A percentile compares a stretch with the other conserved stretches of the same genome.
These are phyloP conservation scores for Paguma larvata DNA, from an alignment of 2,797 vertebrate genomes.

Conservation along the genomic window DNA sequence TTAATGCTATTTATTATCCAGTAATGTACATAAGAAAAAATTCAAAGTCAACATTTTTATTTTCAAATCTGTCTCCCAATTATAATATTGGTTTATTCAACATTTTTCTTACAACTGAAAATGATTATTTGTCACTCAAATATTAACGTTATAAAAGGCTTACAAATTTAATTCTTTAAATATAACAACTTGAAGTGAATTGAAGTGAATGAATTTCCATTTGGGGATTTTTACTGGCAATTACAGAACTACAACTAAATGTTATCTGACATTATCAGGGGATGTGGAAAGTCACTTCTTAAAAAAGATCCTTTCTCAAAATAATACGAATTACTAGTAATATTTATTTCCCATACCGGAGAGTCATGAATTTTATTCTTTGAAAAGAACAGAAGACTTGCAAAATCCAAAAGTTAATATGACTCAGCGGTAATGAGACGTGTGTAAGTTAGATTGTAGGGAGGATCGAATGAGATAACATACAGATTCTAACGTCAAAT, in stretches of 20 bases:
- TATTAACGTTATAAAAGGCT: not conserved
- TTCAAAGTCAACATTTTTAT: slow-evolving; percentile 37
- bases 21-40: slow-evolving; percentile 58
- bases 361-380: slow-evolving; percentile 30
- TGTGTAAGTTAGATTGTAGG: not conserved
- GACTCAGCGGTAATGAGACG: not conserved
- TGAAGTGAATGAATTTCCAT: slow-evolving; percentile 11
- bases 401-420: not conserved
- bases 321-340: not conserved
- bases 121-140: slow-evolving; percentile 10
- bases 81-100: not conserved
- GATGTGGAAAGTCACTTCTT: not conserved
- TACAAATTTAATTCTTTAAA: slow-evolving; percentile 48
- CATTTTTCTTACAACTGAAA: slow-evolving; percentile 45
- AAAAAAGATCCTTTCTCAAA: not conserved
- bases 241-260: slow-evolving; percentile 37
- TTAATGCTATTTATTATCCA: slow-evolving; percentile 59
- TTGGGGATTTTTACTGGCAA: not conserved
- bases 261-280: not conserved
- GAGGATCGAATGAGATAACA: not conserved
- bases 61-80: not conserved
- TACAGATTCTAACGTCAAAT: not conserved
- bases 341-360: slow-evolving; percentile 3
- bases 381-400: not conserved
- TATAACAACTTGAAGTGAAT: not conserved